Conservation (phyloP, 2,888 invertebrate genomes). For the Mythimna vitellina region DNA sequence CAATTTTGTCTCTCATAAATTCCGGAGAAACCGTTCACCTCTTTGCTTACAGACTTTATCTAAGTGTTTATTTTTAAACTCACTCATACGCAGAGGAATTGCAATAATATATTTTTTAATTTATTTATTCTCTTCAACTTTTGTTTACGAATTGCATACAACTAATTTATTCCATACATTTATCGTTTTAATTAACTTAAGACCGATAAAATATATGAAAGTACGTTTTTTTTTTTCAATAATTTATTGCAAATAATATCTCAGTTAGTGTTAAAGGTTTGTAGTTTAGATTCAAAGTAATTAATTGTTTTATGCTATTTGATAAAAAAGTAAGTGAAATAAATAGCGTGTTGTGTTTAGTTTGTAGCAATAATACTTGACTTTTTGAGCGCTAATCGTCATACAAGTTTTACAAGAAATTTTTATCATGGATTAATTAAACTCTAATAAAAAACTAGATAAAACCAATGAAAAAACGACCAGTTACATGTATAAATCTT, state of each 20-base stretch:
- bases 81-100: slow-evolving; percentile 67
- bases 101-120: slow-evolving; percentile 76
- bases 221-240: slow-evolving; percentile 68
- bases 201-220: slow-evolving; percentile 63
- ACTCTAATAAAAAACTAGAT: not conserved
- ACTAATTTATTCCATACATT: slow-evolving; percentile 59
- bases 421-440: slow-evolving; percentile 32
- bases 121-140: slow-evolving; percentile 78
- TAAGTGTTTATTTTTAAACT: slow-evolving; percentile 73
- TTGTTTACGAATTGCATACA: slow-evolving; percentile 76
- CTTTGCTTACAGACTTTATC: slow-evolving; percentile 77
- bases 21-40: slow-evolving; percentile 74
- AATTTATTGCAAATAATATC: slow-evolving; percentile 74
- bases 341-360: slow-evolving; percentile 50
- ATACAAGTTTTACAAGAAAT: slow-evolving; percentile 27
- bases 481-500: not conserved
- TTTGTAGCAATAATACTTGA: slow-evolving; percentile 22
- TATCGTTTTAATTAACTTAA: slow-evolving; percentile 78
- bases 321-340: slow-evolving; percentile 60
- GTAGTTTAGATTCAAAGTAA: slow-evolving; percentile 71
- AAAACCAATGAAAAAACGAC: not conserved
- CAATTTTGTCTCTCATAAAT: slow-evolving; percentile 66
- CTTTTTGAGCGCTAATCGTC: slow-evolving; percentile 40
- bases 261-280: slow-evolving; percentile 64
- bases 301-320: slow-evolving; percentile 69